phyloP scores from a whole-genome alignment of 2,797 vertebrate genomes.

The Enteromius treurensis region DNA sequence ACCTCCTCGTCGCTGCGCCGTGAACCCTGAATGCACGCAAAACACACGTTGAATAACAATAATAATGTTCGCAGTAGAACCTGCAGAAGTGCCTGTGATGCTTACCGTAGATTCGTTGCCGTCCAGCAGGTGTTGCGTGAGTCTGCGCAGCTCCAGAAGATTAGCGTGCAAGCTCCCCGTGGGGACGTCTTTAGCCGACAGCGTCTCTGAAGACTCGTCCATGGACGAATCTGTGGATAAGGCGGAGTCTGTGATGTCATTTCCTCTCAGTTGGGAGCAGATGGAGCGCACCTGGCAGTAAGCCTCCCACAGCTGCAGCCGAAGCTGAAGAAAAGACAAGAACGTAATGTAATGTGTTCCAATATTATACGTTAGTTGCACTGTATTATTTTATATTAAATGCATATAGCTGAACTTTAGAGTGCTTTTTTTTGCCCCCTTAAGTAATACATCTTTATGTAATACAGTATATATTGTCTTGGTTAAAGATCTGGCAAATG shows the following conservation, averaged over 20 bases:
- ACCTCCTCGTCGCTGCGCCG: slow-evolving; percentile 92
- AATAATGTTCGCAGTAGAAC: not conserved
- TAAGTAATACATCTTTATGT: not conserved
- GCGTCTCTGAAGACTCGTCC: slow-evolving; percentile 97
- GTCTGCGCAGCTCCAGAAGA: slow-evolving; percentile 90
- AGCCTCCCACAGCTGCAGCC: slow-evolving; percentile 94
- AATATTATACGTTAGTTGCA: not conserved
- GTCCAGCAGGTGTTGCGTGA: slow-evolving; percentile 93
- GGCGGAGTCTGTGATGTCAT: slow-evolving; percentile 91
- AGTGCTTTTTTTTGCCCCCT: not conserved
- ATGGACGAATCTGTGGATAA: slow-evolving; percentile 96
- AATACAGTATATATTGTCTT: not conserved
- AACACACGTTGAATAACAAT: slow-evolving; percentile 33
- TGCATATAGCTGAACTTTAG: not conserved
- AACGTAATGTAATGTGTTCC: not conserved
- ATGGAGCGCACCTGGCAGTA: slow-evolving; percentile 94
- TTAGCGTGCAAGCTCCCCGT: slow-evolving; percentile 89
- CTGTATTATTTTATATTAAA: not conserved
- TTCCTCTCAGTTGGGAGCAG: slow-evolving; percentile 93
- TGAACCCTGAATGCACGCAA: slow-evolving; percentile 79
- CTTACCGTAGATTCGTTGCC: slow-evolving; percentile 91
- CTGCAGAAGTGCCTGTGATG: no score
- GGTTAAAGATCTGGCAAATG: not conserved
- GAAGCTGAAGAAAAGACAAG: slow-evolving; percentile 76
- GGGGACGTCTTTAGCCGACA: slow-evolving; percentile 93